Base-by-base conservation (phyloP, 2,797 vertebrate genomes). In the Pterois miles region DNA sequence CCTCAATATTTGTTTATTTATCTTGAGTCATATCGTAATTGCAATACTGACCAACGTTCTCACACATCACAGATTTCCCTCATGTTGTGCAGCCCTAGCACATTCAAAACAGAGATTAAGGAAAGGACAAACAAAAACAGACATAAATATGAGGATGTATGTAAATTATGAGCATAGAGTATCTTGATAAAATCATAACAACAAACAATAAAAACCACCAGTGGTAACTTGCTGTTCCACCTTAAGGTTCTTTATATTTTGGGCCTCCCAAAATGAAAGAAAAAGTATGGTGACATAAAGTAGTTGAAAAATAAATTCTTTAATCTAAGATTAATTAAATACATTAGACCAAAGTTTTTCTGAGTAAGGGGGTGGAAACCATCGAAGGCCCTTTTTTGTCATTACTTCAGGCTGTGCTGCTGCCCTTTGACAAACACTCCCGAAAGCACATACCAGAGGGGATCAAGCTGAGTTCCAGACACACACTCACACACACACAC, bases 361-460 rank as follows among this genome's bases (percentile, higher is more conserved):
- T 25, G 53, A 56, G 20, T 20, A 67, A 48, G 11, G 16, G 59
- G 16, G 65, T 38, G 70, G 62, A 80, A 83, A 68, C 48, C 71
- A 59, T 65, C 22, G 8, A 87, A 86, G 78, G 80, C 71, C 72
- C 68, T 29, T 68, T 77, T 86, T 86, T 71, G 86, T 88, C 74
- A 9, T 87, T 84, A 89, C 87, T 87, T 81, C 78, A 89, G 88
- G 76, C 82, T 87, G 75, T 78, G 82, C 86, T 84, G 81, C 86
- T 93, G 90, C 88, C 91, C 93, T 94, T 93, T 94, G 91, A 92
- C 91, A 93, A 92, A 90, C 85, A 88, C 90, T 92, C 89, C 89
- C 52, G 2, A 90, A 82, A 92, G 88, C 92, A 92, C 93, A 94
- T 94, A 93, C 93, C 92, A 93, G 88, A 94, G 92, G 91, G 93